phyloP scores from a whole-genome alignment of 2,797 vertebrate species.

The Tauraco hartlaubi region DNA sequence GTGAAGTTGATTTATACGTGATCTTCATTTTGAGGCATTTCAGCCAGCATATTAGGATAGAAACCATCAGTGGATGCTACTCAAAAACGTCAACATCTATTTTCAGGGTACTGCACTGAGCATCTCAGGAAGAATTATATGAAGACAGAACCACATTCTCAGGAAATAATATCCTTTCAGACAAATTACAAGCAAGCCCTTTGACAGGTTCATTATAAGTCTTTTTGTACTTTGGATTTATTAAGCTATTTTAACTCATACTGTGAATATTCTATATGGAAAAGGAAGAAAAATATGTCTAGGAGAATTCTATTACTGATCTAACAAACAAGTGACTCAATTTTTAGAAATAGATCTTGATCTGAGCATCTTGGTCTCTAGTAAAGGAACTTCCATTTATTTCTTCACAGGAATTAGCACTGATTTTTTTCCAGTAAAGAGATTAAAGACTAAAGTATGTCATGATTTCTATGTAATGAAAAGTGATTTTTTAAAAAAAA shows the following conservation, averaged over 20 bases:
- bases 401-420: not conserved
- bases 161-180: conserved; percentile 58
- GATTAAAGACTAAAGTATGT: not conserved
- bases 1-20: not conserved
- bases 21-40: not conserved
- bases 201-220: conserved; percentile 64
- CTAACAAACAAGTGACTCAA: not conserved
- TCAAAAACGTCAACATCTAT: conserved; percentile 23
- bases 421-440: not conserved
- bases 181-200: conserved; percentile 49
- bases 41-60: not conserved
- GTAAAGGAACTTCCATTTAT: not conserved
- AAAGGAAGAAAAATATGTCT: not conserved
- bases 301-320: not conserved
- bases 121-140: conserved; percentile 34
- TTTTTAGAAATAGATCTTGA: conserved; percentile 14
- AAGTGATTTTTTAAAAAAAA: not conserved
- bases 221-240: conserved; percentile 55
- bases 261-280: conserved; percentile 36
- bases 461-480: not conserved
- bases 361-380: not conserved
- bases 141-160: conserved; percentile 38
- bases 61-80: not conserved
- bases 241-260: conserved; percentile 49
- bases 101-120: conserved; percentile 16